Conservation (phyloP, 2,888 invertebrate species). For the Baccha elongata region DNA sequence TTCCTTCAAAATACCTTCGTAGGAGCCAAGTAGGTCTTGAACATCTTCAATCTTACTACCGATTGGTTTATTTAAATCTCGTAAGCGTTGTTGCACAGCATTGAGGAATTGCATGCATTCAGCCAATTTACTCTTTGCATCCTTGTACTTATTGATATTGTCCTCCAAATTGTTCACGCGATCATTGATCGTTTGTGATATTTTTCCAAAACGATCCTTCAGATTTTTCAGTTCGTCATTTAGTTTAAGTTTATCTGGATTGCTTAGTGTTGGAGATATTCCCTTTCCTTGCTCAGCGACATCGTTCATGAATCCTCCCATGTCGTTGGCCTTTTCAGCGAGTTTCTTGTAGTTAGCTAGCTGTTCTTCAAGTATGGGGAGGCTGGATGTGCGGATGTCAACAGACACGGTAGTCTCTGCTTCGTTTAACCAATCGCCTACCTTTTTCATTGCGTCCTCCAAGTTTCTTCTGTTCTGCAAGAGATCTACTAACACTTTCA, state of each 20-base stretch:
- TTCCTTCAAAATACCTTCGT: slow-evolving; percentile 90
- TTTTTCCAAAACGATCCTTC: slow-evolving; percentile 89
- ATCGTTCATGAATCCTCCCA: slow-evolving; percentile 88
- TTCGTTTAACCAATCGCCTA: slow-evolving; percentile 94
- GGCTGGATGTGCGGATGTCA: slow-evolving; percentile 90
- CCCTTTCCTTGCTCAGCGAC: slow-evolving; percentile 91
- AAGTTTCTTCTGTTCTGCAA: slow-evolving; percentile 91
- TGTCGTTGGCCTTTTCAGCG: slow-evolving; percentile 88
- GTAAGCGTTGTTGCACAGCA: slow-evolving; percentile 91
- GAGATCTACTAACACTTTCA: slow-evolving; percentile 88
- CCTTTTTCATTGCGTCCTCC: slow-evolving; percentile 90
- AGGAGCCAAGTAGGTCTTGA: slow-evolving; percentile 89
- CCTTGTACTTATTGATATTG: slow-evolving; percentile 91
- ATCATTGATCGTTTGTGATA: slow-evolving; percentile 89
- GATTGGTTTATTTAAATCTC: slow-evolving; percentile 92
- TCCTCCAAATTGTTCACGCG: slow-evolving; percentile 89
- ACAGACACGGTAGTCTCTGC: slow-evolving; percentile 93
- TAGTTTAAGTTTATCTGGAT: slow-evolving; percentile 92
- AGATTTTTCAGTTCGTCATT: slow-evolving; percentile 91
- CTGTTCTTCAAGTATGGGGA: slow-evolving; percentile 93
- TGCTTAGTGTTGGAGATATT: slow-evolving; percentile 90
- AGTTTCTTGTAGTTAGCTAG: slow-evolving; percentile 92
- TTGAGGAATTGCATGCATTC: slow-evolving; percentile 91
- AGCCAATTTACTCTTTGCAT: slow-evolving; percentile 90
- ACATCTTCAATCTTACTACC: slow-evolving; percentile 95